Percentiles rank a stretch among this genome's conserved stretches.
phyloP scores from a whole-genome alignment of 2,888 invertebrate species.

The Cryptocephalus moraei region DNA sequence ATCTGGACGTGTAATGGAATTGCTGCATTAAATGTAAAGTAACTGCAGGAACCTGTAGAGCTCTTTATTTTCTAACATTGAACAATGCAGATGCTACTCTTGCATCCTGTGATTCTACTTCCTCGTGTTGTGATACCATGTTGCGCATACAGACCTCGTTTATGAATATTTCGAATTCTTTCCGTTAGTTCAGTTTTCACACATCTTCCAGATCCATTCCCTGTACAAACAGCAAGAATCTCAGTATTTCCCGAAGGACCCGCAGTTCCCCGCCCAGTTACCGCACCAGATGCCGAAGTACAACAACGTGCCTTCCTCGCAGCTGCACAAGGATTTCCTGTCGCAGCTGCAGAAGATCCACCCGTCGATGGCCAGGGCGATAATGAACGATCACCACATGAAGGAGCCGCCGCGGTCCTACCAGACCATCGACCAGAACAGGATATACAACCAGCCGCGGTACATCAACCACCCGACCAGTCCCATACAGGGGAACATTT shows the following conservation, averaged over 20 bases:
- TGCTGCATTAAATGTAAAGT: no score
- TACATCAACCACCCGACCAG: slow-evolving; percentile 15
- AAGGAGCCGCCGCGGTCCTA: slow-evolving; percentile 25
- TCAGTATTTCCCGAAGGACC: slow-evolving; percentile 25
- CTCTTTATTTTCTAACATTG: no score
- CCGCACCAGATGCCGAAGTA: slow-evolving; percentile 18
- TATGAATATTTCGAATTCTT: no score
- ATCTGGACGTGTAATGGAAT: no score
- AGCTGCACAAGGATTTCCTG: slow-evolving; percentile 23
- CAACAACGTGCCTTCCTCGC: slow-evolving; percentile 16
- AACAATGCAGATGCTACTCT: no score
- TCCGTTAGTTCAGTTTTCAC: not conserved
- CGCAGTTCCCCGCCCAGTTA: slow-evolving; percentile 9
- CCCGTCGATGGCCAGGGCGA: slow-evolving; percentile 31
- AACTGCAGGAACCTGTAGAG: no score
- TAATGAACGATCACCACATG: slow-evolving; percentile 31
- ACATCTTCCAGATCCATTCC: slow-evolving; percentile 13
- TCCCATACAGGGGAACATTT: slow-evolving; percentile 13
- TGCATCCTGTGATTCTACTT: no score
- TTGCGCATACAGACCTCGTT: no score
- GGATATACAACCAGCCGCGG: slow-evolving; percentile 24
- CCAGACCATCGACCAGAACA: slow-evolving; percentile 24
- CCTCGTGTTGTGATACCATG: no score
- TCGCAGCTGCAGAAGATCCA: slow-evolving; percentile 29
- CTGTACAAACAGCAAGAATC: slow-evolving; percentile 24